phyloP scores from a whole-genome alignment of 1,140 invertebrate genomes.

The Gonatopus flavifemur region DNA sequence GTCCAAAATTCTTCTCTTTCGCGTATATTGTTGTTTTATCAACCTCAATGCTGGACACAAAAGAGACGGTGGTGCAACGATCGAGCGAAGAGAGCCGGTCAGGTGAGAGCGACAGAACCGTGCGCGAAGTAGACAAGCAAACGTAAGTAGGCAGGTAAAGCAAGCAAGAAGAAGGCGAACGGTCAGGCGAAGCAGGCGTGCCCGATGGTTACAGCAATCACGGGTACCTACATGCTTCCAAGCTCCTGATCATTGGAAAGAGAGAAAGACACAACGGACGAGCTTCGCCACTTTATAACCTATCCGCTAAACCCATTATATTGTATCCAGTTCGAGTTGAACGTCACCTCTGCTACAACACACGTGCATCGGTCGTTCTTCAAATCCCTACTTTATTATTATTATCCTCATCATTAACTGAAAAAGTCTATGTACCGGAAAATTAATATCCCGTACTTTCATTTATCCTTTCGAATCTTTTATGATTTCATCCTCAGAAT shows the following conservation, averaged over 20 bases:
- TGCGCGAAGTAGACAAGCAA: no score
- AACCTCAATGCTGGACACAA: no score
- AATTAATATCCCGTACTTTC: no score
- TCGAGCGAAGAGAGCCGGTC: conserved; percentile 9
- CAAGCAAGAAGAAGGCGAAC: conserved; percentile 13
- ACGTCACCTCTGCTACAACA: not conserved
- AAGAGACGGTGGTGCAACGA: not conserved
- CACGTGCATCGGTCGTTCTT: not conserved
- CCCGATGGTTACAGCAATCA: conserved; percentile 48
- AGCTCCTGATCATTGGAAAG: conserved; percentile 29
- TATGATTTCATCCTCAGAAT: no score
- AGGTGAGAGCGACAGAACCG: conserved; percentile 3
- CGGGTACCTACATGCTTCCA: conserved; percentile 43
- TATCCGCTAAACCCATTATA: conserved; percentile 29
- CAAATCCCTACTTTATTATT: not conserved
- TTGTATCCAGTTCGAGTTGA: conserved; percentile 9
- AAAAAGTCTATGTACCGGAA: no score
- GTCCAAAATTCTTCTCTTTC: no score
- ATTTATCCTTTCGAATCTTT: no score
- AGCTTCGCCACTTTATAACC: conserved; percentile 24
- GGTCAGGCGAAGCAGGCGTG: conserved; percentile 35
- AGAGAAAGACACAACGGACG: conserved; percentile 39
- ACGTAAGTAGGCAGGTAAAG: not conserved
- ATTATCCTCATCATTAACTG: no score
- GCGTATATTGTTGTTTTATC: no score